A percentile compares a stretch with the other conserved stretches of the same genome.
phyloP scores from a whole-genome alignment of 2,888 invertebrate species.

The Oligia strigilis region DNA sequence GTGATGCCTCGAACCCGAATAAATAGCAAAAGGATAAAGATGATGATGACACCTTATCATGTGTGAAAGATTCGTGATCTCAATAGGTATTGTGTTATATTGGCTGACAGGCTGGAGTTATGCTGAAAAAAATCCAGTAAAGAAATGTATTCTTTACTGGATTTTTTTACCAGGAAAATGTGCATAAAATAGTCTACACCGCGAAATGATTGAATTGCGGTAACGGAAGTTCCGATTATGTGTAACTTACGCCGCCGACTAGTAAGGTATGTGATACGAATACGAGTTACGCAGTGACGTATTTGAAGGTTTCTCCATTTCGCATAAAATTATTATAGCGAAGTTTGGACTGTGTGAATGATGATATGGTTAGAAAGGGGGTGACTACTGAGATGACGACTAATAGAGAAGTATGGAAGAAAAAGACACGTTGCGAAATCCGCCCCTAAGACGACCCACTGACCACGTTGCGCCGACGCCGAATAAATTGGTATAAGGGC shows the following conservation, averaged over 20 bases:
- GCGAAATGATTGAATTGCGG: conserved; percentile 12
- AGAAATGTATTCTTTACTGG: background rate
- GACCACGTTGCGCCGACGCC: background rate
- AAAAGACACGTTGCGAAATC: background rate
- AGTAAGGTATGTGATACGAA: background rate
- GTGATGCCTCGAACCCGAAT: background rate
- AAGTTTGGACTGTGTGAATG: background rate
- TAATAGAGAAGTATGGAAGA: background rate
- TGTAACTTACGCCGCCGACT: background rate
- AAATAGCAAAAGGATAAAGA: background rate
- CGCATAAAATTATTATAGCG: background rate
- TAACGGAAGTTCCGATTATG: background rate
- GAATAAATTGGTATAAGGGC: background rate
- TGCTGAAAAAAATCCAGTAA: background rate
- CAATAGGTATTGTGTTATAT: background rate
- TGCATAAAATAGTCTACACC: background rate
- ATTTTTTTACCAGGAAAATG: background rate
- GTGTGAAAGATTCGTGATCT: no score
- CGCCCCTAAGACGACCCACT: no score
- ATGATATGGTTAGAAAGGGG: background rate
- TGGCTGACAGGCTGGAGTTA: background rate
- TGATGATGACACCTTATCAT: background rate
- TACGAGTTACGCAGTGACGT: background rate
- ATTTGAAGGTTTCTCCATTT: background rate
- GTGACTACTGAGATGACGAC: background rate